phyloP scores from a whole-genome alignment of 2,113 vertebrate genomes.

The Ictalurus punctatus region DNA sequence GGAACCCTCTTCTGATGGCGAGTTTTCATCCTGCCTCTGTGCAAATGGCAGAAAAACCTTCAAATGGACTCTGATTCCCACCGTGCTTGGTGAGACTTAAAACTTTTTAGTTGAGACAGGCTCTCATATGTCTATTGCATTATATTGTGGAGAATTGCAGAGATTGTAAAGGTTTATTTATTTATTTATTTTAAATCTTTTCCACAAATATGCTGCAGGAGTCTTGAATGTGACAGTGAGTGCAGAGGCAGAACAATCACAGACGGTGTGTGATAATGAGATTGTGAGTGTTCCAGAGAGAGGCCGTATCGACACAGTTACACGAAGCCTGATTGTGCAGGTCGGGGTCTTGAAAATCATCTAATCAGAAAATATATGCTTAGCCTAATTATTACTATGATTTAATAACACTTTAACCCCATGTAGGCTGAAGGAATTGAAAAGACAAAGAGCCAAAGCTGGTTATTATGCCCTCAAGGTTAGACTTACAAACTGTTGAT shows the following conservation, averaged over 20 bases:
- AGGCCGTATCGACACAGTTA: conserved; percentile 76
- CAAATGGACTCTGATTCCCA: no score
- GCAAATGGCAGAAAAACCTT: no score
- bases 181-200: no score
- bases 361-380: neutral
- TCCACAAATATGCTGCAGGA: conserved; percentile 61
- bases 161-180: conserved; percentile 24
- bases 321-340: conserved; percentile 77
- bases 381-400: neutral
- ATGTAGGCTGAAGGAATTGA: conserved; percentile 72
- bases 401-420: conserved; percentile 13
- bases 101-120: conserved; percentile 42
- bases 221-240: conserved; percentile 73
- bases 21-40: no score
- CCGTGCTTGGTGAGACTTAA: conserved; percentile 72
- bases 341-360: conserved; percentile 57
- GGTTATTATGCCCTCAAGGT: conserved; percentile 71
- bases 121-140: neutral
- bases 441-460: conserved; percentile 65
- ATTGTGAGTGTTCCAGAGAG: conserved; percentile 72
- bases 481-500: conserved; percentile 7
- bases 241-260: conserved; percentile 72
- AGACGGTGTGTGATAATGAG: conserved; percentile 68
- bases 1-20: no score
- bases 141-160: neutral